These are phyloP conservation scores for Hydraecia micacea DNA, from an alignment of 2,888 invertebrate genomes.

Conservation along the genomic window DNA sequence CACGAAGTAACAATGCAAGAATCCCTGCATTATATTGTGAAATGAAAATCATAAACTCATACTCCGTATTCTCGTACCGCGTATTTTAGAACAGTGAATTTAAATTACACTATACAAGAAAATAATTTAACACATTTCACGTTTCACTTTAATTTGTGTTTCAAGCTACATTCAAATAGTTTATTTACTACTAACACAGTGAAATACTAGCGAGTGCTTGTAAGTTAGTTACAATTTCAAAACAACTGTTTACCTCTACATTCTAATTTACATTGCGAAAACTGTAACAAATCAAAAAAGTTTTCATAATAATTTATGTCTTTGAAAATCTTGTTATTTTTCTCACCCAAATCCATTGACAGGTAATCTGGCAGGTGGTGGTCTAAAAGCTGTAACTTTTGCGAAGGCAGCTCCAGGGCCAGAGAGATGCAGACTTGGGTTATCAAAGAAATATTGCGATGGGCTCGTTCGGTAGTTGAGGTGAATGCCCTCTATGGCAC, in stretches of 20 bases:
- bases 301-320: too few species aligned
- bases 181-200: slow-evolving; percentile 1
- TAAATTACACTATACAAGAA: slow-evolving; percentile 23
- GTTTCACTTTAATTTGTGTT: slow-evolving; percentile 21
- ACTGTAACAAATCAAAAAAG: background rate
- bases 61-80: slow-evolving; percentile 14
- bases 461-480: slow-evolving; percentile 57
- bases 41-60: slow-evolving; percentile 25
- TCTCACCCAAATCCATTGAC: slow-evolving; percentile 80
- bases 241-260: slow-evolving; percentile 9
- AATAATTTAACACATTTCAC: slow-evolving; percentile 21
- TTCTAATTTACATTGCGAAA: background rate
- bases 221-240: slow-evolving; percentile 32
- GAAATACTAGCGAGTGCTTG: slow-evolving; percentile 8
- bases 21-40: background rate
- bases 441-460: slow-evolving; percentile 61
- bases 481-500: slow-evolving; percentile 67
- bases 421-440: slow-evolving; percentile 59
- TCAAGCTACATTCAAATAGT: slow-evolving; percentile 23
- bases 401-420: slow-evolving; percentile 68
- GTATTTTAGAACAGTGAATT: slow-evolving; percentile 22
- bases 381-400: slow-evolving; percentile 61
- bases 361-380: slow-evolving; percentile 76
- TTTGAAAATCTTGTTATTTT: background rate
- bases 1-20: slow-evolving; percentile 1